Conservation (phyloP, 2,888 invertebrate species). For the Flexamia atlantica region DNA sequence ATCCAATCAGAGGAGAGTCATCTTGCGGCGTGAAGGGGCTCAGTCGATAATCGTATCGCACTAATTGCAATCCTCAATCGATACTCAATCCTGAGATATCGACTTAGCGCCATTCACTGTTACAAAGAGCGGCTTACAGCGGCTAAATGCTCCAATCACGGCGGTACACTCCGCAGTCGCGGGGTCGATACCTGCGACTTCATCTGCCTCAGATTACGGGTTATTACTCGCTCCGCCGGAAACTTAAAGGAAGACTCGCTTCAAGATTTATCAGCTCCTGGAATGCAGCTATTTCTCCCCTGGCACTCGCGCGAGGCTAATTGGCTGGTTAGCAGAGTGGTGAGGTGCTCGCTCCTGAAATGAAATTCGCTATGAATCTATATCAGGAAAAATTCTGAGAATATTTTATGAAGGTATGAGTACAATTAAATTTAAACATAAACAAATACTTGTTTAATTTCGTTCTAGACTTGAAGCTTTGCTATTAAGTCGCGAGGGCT, state of each 20-base stretch:
- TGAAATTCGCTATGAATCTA: no score
- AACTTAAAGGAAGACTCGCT: neutral
- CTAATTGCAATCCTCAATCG: constrained; percentile 43
- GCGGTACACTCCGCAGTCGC: neutral
- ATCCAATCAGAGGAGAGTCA: constrained; percentile 3
- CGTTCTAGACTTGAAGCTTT: no score
- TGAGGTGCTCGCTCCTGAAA: no score
- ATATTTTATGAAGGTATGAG: no score
- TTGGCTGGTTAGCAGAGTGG: no score
- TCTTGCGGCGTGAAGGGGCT: neutral
- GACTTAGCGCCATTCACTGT: constrained; percentile 39
- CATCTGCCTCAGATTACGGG: constrained; percentile 24
- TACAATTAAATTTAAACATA: no score
- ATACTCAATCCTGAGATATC: constrained; percentile 43
- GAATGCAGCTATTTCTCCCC: neutral
- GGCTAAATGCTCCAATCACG: constrained; percentile 46
- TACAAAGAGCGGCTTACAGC: constrained; percentile 35
- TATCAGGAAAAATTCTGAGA: no score
- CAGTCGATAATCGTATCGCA: constrained; percentile 21
- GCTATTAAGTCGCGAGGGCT: no score
- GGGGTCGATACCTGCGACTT: neutral
- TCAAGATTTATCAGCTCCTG: neutral
- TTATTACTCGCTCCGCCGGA: constrained; percentile 21
- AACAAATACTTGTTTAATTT: no score
- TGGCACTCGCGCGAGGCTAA: no score